Base-by-base conservation (phyloP, 2,797 vertebrate genomes). In the Bucorvus abyssinicus region DNA sequence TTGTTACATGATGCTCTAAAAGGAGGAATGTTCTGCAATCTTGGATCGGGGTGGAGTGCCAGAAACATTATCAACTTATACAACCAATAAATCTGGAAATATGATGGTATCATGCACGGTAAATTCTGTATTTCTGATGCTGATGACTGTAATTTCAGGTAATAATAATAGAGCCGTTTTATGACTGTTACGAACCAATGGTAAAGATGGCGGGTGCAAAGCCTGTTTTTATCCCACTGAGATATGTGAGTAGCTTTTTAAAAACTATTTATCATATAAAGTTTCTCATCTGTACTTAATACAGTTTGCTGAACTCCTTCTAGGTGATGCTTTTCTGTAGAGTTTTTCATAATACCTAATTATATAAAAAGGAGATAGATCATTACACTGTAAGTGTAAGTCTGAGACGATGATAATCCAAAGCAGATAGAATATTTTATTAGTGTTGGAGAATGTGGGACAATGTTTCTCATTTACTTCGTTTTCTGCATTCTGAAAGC, bases 101-200 rank as follows among this genome's bases (percentile, higher is more conserved):
- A 15, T 13, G 21, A 44, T 81, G 24, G 8, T 36, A 27, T 64
- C 4, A 3, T 47, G 15, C 40, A 21, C 0, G 0, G 12, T 71
- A 68, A 67, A 60, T 53, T 86, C 36, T 87, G 42, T 84, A 12
- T 79, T 90, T 93, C 79, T 90, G n/a, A 93, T 78, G 77, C 61
- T 55, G 36, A 7, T 85, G 22, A 42, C 76, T 91, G 65, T 96
- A 87, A 70, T 91, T 97, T 71, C 90, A 99, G 99, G 99, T 99
- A 73, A 99, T 99, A 97, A 98, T 99, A 80, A 99, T 99, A 60
- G 99, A 99, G 78, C 99, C 99, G 27, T 99, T 98, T 97, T 99
- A 98, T 82, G 99, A 99, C 82, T 99, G 99, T 94, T 99, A 99
- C 3, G 98, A 98, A 30, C 98, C 99, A 5, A 99, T 99, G 99